A percentile compares a stretch with the other conserved stretches of the same genome.
phyloP scores from a whole-genome alignment of 2,888 invertebrate species.

The Tryphoninae sp. region DNA sequence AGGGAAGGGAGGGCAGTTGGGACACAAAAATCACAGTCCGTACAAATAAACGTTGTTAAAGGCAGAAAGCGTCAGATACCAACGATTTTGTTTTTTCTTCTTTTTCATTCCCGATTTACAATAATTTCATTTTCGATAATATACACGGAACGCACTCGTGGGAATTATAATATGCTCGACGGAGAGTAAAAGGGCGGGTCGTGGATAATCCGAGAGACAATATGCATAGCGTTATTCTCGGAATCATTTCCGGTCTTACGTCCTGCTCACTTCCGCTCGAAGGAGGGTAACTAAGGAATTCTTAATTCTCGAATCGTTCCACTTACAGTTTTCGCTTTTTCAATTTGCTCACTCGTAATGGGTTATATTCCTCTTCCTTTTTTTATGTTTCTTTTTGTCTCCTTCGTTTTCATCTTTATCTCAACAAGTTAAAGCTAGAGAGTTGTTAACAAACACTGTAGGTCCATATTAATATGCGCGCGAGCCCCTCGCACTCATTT shows the following conservation, averaged over 20 bases:
- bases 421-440: constrained; percentile 80
- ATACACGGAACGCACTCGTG: constrained; percentile 19
- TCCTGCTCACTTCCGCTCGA: neutral
- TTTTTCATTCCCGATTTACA: constrained; percentile 20
- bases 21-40: constrained; percentile 34
- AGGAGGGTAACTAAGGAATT: neutral
- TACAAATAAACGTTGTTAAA: constrained; percentile 19
- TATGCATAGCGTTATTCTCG: constrained; percentile 16
- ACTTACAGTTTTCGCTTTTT: neutral
- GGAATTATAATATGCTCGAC: constrained; percentile 15
- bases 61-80: constrained; percentile 25
- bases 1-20: neutral
- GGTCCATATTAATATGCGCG: constrained; percentile 73
- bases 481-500: constrained; percentile 69
- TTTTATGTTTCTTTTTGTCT: constrained; percentile 31
- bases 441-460: constrained; percentile 79
- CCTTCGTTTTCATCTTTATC: constrained; percentile 57
- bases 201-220: constrained; percentile 13
- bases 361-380: constrained; percentile 34
- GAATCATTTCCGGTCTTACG: constrained; percentile 14
- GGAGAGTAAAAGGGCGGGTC: constrained; percentile 14
- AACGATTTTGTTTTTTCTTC: constrained; percentile 17
- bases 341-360: constrained; percentile 23
- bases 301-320: constrained; percentile 8
- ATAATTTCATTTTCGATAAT: constrained; percentile 30